phyloP scores from a whole-genome alignment of 2,797 vertebrate genomes.

The Propithecus perrieri region DNA sequence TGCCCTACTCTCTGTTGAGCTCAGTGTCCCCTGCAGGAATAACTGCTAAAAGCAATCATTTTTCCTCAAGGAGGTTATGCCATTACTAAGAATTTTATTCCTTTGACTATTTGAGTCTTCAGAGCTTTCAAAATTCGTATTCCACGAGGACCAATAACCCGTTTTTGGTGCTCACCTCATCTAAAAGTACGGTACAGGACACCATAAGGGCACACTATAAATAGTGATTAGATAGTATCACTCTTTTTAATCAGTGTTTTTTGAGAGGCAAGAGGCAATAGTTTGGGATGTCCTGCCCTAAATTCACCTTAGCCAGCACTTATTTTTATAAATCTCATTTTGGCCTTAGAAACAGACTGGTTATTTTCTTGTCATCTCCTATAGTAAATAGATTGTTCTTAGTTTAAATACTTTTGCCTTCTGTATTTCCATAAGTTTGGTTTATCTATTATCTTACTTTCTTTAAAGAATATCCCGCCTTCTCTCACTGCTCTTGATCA shows the following conservation, averaged over 20 bases:
- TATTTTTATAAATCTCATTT: background rate
- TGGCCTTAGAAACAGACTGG: background rate
- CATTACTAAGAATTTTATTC: conserved; percentile 45
- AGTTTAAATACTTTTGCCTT: background rate
- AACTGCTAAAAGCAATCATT: background rate
- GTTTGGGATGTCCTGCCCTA: background rate
- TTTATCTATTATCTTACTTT: background rate
- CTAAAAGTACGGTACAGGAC: conserved; percentile 30
- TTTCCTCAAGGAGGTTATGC: conserved; percentile 47
- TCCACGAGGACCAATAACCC: conserved; percentile 65
- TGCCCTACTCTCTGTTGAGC: background rate
- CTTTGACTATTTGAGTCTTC: conserved; percentile 38
- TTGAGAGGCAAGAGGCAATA: background rate
- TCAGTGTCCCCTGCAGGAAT: background rate
- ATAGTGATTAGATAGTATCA: background rate
- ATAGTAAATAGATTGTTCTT: background rate
- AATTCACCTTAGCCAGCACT: background rate
- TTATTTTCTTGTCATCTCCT: background rate
- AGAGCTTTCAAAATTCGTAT: background rate
- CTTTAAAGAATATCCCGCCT: background rate
- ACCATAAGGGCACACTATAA: conserved; percentile 36
- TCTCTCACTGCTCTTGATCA: background rate
- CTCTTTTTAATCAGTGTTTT: background rate
- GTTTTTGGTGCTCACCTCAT: conserved; percentile 58
- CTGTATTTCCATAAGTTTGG: background rate